Conservation (phyloP, 2,888 invertebrate species). For the Mythimna albipuncta region DNA sequence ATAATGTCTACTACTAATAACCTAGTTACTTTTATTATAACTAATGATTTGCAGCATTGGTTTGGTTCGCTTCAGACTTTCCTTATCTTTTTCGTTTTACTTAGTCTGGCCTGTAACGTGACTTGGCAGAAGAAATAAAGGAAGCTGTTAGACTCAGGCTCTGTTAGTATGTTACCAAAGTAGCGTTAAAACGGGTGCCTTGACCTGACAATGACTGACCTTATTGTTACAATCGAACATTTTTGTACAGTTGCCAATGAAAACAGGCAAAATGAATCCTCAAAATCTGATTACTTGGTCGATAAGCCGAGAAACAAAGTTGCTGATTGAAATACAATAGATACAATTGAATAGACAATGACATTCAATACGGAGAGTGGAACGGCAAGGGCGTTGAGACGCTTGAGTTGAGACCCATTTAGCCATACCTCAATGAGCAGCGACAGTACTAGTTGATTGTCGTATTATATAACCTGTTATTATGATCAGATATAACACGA, state of each 20-base stretch:
- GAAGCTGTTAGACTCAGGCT: conserved; percentile 39
- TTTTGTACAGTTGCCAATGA: conserved; percentile 28
- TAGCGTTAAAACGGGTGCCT: conserved; percentile 58
- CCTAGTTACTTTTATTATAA: not conserved
- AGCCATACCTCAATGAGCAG: conserved; percentile 59
- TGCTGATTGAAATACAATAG: conserved; percentile 69
- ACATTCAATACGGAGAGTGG: conserved; percentile 73
- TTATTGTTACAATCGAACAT: conserved; percentile 49
- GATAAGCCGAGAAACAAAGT: conserved; percentile 52
- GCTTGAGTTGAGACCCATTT: conserved; percentile 62
- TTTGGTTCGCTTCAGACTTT: conserved; percentile 31
- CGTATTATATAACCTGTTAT: conserved; percentile 53
- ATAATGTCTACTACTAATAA: not conserved
- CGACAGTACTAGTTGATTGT: conserved; percentile 42
- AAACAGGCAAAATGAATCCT: conserved; percentile 52
- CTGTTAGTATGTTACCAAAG: conserved; percentile 54
- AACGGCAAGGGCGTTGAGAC: conserved; percentile 71
- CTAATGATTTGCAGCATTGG: conserved; percentile 5
- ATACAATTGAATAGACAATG: conserved; percentile 74
- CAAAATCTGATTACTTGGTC: conserved; percentile 35
- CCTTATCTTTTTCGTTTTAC: conserved; percentile 46
- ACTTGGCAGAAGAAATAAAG: conserved; percentile 59
- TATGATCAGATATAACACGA: conserved; percentile 39
- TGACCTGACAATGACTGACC: conserved; percentile 57
- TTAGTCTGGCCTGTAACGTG: conserved; percentile 44